These are phyloP conservation scores for Yponomeuta cagnagella DNA, from an alignment of 2,888 invertebrate species.

Conservation along the genomic window DNA sequence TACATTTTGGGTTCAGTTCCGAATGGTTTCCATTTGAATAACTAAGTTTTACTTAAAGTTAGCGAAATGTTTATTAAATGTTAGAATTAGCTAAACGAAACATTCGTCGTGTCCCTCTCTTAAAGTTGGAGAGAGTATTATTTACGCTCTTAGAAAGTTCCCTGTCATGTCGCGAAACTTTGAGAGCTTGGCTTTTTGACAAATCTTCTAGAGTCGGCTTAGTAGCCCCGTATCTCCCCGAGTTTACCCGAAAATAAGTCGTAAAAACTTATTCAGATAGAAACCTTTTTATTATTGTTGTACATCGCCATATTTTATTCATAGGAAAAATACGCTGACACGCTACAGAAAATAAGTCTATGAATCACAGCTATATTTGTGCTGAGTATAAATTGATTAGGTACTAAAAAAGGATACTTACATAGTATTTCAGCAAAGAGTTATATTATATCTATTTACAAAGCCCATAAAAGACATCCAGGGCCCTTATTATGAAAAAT, in stretches of 20 bases:
- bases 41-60: background rate
- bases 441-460: too few relatives aligned
- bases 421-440: too few relatives aligned
- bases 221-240: background rate
- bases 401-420: too few relatives aligned
- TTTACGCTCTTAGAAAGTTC: background rate
- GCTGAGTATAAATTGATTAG: too few relatives aligned
- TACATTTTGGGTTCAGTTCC: too few relatives aligned
- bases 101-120: background rate
- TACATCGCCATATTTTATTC: background rate
- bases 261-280: background rate
- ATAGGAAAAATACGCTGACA: background rate
- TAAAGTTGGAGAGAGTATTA: background rate
- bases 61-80: background rate
- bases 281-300: background rate
- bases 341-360: too few relatives aligned
- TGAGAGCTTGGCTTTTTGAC: constrained; percentile 1
- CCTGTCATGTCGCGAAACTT: background rate
- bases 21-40: background rate
- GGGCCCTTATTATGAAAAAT: too few relatives aligned
- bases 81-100: background rate
- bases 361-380: background rate
- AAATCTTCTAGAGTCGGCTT: background rate
- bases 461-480: too few relatives aligned
- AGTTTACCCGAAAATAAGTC: background rate